Evolutionary conservation across 2,797 vertebrate species (phyloP), one percentile per base, ranked within the genome.

Genomic region (Onychomys leucogaster): DNA sequence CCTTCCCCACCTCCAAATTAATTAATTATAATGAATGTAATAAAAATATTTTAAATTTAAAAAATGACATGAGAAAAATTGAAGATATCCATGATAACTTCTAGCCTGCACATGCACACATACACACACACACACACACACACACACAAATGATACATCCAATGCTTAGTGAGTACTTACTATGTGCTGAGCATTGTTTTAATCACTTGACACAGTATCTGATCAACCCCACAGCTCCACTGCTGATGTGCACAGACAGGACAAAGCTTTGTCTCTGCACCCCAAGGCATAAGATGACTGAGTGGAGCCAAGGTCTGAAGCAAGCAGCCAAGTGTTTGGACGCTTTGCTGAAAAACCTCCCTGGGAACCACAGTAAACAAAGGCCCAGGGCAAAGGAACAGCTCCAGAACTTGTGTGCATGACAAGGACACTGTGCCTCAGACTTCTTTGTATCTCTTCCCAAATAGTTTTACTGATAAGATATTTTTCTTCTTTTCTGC

Each of bases 281-380:
- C 19, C 59, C 63, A 59, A 82, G n/a, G 19, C 65, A 76, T 59
- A 89, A 88, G 57, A 82, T 0, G 5, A 46, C 32, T 46, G 59
- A 9, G n/a, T 52, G 5, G 49, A 59, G 65, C 9, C 55, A 27
- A 94, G 41, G 21, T 89, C 16, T 86, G 49, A 71, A 84, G 0
- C 12, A 41, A 65, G 19, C 29, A 95, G 46, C 23, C n/a, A 63
- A 5, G n/a, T 41, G 67, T 84, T 77, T 13, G 67, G 49, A 49
- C 19, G 32, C 7, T 84, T 90, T 10, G 37, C 12, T 84, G 76
- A 3, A 52, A 49, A 61, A 25, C 37, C 34, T 91, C 29, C 46
- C n/a, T 80, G 82, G 34, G 94, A 96, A 91, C 23, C 8, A 89
- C 61, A 93, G 5, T 43, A 29, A 86, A 46, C 46, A 78, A 86